These are phyloP conservation scores for Ochropacha duplaris DNA, from an alignment of 2,888 invertebrate species.

Conservation along the genomic window DNA sequence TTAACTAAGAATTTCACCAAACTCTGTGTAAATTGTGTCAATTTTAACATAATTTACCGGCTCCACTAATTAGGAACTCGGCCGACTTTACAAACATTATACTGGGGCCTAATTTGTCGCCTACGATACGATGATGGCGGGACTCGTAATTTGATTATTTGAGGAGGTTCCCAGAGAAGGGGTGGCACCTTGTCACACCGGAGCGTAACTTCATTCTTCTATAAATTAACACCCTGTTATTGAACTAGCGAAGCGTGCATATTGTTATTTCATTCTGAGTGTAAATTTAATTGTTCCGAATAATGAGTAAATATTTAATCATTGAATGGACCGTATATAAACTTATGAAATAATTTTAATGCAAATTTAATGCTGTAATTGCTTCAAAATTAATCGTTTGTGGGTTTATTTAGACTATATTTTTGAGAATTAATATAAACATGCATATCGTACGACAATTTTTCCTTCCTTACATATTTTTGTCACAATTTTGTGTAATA, in stretches of 20 bases:
- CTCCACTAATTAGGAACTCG: constrained; percentile 40
- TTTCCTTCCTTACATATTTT: no score
- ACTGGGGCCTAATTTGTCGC: constrained; percentile 36
- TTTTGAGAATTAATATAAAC: no score
- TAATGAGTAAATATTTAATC: background rate
- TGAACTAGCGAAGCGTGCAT: background rate
- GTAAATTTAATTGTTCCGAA: background rate
- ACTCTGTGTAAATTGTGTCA: constrained; percentile 28
- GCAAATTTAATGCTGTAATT: no score
- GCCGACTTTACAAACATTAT: constrained; percentile 51
- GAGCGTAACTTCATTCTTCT: background rate
- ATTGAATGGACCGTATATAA: no score
- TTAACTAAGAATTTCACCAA: constrained; percentile 3
- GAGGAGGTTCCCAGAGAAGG: constrained; percentile 23
- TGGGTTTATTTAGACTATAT: no score
- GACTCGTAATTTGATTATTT: constrained; percentile 38
- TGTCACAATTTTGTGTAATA: background rate
- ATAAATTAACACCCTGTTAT: background rate
- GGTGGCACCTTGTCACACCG: background rate
- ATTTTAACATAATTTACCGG: constrained; percentile 41
- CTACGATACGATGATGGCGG: constrained; percentile 31
- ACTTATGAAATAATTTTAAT: no score
- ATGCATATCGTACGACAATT: no score
- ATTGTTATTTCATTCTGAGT: background rate
- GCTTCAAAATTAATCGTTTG: no score